phyloP scores from a whole-genome alignment of 2,797 vertebrate species.

The Tapera naevia region DNA sequence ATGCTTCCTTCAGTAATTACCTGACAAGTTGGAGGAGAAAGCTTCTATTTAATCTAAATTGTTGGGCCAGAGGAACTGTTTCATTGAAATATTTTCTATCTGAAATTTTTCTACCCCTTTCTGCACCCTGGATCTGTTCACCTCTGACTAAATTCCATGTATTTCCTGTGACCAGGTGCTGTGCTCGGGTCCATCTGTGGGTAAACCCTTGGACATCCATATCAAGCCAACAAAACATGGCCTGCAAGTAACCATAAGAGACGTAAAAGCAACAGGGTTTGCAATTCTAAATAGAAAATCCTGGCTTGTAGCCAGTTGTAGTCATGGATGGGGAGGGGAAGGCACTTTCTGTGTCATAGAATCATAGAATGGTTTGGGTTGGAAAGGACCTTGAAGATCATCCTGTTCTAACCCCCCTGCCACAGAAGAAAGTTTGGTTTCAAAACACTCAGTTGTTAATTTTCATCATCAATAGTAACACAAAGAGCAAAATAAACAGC shows the following conservation, averaged over 20 bases:
- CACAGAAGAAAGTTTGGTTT: not conserved
- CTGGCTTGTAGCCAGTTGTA: not conserved
- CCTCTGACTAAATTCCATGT: not conserved
- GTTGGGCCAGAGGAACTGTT: not conserved
- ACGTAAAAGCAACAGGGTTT: not conserved
- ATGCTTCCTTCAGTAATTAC: slow-evolving; percentile 33
- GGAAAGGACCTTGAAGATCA: too few species aligned
- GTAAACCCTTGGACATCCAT: not conserved
- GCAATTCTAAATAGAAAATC: not conserved
- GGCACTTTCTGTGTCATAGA: not conserved
- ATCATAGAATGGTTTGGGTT: too few species aligned
- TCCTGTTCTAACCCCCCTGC: too few species aligned
- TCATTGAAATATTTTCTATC: not conserved
- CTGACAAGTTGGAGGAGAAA: not conserved
- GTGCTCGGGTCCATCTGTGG: fast-evolving
- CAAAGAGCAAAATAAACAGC: not conserved
- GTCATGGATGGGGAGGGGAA: fast-evolving
- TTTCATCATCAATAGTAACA: not conserved
- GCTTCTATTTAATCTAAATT: not conserved
- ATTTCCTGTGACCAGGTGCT: fast-evolving
- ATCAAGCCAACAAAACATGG: not conserved
- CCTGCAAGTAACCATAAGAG: not conserved
- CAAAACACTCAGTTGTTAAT: not conserved
- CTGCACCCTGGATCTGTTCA: not conserved
- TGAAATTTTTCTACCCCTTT: not conserved